A percentile compares a stretch with the other conserved stretches of the same genome.
Conservation (phyloP, 2,888 invertebrate genomes). For the Parochlus steinenii region DNA sequence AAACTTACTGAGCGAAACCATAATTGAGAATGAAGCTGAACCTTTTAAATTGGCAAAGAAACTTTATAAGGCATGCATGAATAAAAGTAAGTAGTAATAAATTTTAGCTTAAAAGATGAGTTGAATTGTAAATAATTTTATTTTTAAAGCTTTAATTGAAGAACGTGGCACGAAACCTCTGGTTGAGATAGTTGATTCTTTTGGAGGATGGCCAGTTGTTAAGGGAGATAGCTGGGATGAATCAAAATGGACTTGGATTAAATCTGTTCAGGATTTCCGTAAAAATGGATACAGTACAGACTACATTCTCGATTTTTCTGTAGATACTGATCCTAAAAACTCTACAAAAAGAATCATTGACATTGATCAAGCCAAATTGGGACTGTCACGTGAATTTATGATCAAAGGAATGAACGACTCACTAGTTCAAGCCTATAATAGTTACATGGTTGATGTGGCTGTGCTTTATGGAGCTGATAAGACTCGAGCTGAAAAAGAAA, state of each 20-base stretch:
- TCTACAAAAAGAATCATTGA: conserved; percentile 23
- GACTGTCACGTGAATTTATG: conserved; percentile 59
- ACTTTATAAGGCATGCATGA: conserved; percentile 76
- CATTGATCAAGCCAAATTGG: conserved; percentile 67
- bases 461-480: conserved; percentile 59
- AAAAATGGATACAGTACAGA: conserved; percentile 51
- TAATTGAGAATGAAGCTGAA: conserved; percentile 39
- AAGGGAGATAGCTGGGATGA: conserved; percentile 52
- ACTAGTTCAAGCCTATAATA: conserved; percentile 58
- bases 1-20: conserved; percentile 48
- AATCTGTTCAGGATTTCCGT: conserved; percentile 67
- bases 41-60: conserved; percentile 64
- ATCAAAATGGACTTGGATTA: conserved; percentile 58
- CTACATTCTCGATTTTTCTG: conserved; percentile 1
- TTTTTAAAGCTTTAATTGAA: conserved; percentile 24
- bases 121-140: not conserved
- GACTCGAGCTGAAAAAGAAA: conserved; percentile 42
- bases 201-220: conserved; percentile 75
- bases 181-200: conserved; percentile 20
- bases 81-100: conserved; percentile 48
- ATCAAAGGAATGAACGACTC: conserved; percentile 60
- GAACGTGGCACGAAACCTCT: conserved; percentile 28
- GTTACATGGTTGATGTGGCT: conserved; percentile 67
- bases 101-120: not conserved
- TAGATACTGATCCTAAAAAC: conserved; percentile 1